Percentiles rank a stretch among this genome's conserved stretches.
These are phyloP conservation scores for Chunga burmeisteri DNA, from an alignment of 2,113 vertebrate genomes.

Conservation along the genomic window DNA sequence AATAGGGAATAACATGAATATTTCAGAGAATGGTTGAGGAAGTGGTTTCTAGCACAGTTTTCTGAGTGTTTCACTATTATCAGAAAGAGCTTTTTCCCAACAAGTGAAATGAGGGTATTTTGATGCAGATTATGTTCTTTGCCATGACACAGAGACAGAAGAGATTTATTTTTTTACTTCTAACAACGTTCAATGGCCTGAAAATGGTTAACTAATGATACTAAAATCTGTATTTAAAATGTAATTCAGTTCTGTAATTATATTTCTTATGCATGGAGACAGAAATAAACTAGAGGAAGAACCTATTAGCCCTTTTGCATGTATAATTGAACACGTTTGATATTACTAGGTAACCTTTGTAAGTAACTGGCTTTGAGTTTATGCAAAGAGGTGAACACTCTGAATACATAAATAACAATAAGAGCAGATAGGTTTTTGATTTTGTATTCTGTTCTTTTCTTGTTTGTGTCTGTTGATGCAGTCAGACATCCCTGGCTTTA, in stretches of 20 bases:
- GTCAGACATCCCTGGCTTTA: slow-evolving; percentile 19
- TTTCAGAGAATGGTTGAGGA: not conserved
- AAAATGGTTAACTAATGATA: slow-evolving; percentile 33
- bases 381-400: slow-evolving; percentile 25
- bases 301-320: slow-evolving; percentile 57
- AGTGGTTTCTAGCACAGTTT: not conserved
- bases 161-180: not conserved
- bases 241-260: slow-evolving; percentile 55
- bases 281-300: slow-evolving; percentile 58
- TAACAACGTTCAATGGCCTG: not conserved
- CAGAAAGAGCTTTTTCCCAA: not conserved
- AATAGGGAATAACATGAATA: not conserved
- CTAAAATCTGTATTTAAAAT: slow-evolving; percentile 44
- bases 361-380: slow-evolving; percentile 49
- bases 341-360: slow-evolving; percentile 47
- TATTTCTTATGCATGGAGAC: slow-evolving; percentile 38
- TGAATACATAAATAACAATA: slow-evolving; percentile 63
- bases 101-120: not conserved
- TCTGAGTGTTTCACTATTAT: not conserved
- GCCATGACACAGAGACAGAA: not conserved
- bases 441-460: slow-evolving; percentile 60
- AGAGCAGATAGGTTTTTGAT: not conserved
- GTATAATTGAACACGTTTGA: slow-evolving; percentile 49
- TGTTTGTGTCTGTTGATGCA: slow-evolving; percentile 44
- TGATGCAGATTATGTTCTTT: not conserved